Evolutionary conservation across 2,797 vertebrate genomes (phyloP).

Genomic region (Urocyon cinereoargenteus): DNA sequence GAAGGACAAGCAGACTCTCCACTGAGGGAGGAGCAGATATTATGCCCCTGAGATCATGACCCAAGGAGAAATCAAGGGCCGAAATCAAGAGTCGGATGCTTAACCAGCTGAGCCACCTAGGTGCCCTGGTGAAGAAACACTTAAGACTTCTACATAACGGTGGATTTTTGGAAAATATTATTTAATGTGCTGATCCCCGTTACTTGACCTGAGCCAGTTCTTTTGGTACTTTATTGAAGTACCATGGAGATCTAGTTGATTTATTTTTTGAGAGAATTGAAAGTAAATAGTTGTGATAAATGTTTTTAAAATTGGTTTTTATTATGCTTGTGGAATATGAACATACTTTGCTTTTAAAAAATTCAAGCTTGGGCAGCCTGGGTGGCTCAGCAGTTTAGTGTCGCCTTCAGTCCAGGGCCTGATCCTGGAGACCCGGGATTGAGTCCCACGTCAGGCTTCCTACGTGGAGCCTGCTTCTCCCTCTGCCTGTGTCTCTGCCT

Average conservation of each 20-base stretch:
- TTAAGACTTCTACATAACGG: background rate
- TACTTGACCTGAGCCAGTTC: background rate
- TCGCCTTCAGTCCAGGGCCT: too few species aligned
- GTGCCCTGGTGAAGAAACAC: background rate
- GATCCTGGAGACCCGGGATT: too few species aligned
- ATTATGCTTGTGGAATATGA: background rate
- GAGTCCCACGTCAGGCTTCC: too few species aligned
- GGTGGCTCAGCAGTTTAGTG: too few species aligned
- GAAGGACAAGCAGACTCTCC: background rate
- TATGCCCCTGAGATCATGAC: background rate
- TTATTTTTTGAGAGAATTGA: background rate
- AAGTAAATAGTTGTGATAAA: background rate
- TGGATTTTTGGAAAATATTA: background rate
- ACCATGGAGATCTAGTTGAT: background rate
- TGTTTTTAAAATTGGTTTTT: background rate
- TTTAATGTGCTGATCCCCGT: background rate
- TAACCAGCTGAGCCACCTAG: background rate
- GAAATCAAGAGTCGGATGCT: background rate
- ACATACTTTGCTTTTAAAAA: background rate
- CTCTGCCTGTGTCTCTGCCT: too few species aligned
- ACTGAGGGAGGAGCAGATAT: background rate
- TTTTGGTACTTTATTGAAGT: background rate
- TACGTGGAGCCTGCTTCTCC: too few species aligned
- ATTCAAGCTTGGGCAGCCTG: background rate
- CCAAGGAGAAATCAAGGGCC: background rate